Percentiles rank a stretch among this genome's conserved stretches.
phyloP scores from a whole-genome alignment of 2,797 vertebrate species.

The Anomalospiza imberbis region DNA sequence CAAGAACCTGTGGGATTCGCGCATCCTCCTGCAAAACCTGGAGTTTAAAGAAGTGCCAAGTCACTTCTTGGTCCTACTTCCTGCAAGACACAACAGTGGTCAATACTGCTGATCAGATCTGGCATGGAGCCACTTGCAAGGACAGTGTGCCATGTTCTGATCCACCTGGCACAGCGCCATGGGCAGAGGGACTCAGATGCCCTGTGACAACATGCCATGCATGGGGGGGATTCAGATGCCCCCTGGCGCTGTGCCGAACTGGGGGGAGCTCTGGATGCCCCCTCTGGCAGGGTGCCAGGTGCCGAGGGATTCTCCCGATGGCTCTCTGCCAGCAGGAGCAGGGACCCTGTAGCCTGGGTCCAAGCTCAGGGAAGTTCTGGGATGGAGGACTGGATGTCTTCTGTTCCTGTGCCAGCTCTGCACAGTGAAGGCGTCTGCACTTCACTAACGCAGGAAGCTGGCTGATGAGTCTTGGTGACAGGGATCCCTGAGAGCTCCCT shows the following conservation, averaged over 20 bases:
- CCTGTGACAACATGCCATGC: conserved; percentile 40
- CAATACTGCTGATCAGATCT: background rate
- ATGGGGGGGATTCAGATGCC: conserved; percentile 31
- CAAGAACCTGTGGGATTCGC: background rate
- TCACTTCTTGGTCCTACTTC: background rate
- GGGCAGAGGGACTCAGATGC: conserved; percentile 30
- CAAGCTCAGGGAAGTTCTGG: background rate
- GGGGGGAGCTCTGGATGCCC: background rate
- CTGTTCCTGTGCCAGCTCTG: background rate
- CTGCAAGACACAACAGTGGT: background rate
- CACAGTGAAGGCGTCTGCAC: accelerated
- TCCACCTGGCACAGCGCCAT: background rate
- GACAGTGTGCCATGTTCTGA: conserved; percentile 3
- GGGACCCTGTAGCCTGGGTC: background rate
- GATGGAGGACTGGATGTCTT: background rate
- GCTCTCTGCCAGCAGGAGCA: background rate
- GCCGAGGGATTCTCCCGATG: conserved; percentile 15
- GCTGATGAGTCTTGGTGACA: background rate
- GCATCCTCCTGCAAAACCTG: background rate
- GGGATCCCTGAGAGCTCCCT: conserved; percentile 20
- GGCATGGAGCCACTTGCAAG: conserved; percentile 6
- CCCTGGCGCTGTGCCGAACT: background rate
- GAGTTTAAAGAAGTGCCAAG: background rate
- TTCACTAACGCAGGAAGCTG: accelerated
- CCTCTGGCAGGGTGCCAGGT: background rate